A percentile compares a stretch with the other conserved stretches of the same genome.
These are phyloP conservation scores for Camelus dromedarius DNA, from an alignment of 2,113 vertebrate species.

Conservation along the genomic window DNA sequence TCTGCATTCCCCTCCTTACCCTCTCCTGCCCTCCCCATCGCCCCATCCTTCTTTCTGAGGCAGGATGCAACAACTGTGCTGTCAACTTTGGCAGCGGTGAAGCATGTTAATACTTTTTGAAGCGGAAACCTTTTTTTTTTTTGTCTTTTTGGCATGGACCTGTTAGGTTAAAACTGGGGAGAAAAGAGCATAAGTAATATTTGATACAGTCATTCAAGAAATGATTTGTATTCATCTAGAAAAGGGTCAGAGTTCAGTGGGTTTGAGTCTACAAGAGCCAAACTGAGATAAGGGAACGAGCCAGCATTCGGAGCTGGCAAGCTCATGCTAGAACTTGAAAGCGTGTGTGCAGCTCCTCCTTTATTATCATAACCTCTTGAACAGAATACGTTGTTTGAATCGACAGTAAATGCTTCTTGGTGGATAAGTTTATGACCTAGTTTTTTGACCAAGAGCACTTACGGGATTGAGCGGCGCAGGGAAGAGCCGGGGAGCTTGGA, in stretches of 20 bases:
- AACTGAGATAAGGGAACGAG: conserved; percentile 62
- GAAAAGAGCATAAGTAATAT: conserved; percentile 39
- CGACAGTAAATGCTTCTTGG: conserved; percentile 72
- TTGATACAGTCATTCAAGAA: conserved; percentile 66
- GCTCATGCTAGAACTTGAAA: conserved; percentile 61
- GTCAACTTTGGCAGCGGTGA: conserved; percentile 81
- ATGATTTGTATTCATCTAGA: conserved; percentile 76
- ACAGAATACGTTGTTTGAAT: conserved; percentile 74
- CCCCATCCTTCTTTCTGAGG: conserved; percentile 33
- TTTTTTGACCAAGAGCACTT: conserved; percentile 76
- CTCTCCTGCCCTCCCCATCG: not conserved
- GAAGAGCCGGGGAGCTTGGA: conserved; percentile 15
- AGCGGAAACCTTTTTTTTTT: conserved; percentile 62
- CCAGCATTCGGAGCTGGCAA: conserved; percentile 40
- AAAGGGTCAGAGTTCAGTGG: conserved; percentile 71
- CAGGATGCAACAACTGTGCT: conserved; percentile 74
- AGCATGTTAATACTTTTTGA: conserved; percentile 74
- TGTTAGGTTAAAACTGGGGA: conserved; percentile 64
- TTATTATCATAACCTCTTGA: conserved; percentile 85
- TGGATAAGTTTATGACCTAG: conserved; percentile 81
- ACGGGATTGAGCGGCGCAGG: not conserved
- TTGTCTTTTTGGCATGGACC: conserved; percentile 49
- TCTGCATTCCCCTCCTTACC: not conserved
- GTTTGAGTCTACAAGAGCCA: conserved; percentile 42
- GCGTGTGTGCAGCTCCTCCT: conserved; percentile 21